phyloP scores from a whole-genome alignment of 1,140 invertebrate species.

The Bombyx mori region ASM3026992v2 NC_085132.1:11078501-11079000 shows the following conservation, averaged over 20 bases:
- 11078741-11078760: background rate
- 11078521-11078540: conserved; percentile 3
- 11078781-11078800: background rate
- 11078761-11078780: too few species aligned
- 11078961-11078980: conserved; percentile 70
- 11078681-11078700: too few species aligned
- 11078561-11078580: background rate
- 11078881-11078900: too few species aligned
- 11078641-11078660: background rate
- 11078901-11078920: conserved; percentile 40
- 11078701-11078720: too few species aligned
- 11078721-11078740: too few species aligned
- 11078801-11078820: conserved; percentile 16
- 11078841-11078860: background rate
- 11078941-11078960: conserved; percentile 72
- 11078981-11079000: conserved; percentile 73
- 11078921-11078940: conserved; percentile 76
- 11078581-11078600: background rate
- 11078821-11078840: conserved; percentile 13
- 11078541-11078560: background rate
- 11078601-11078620: background rate
- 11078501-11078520: conserved; percentile 5
- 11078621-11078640: background rate
- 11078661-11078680: background rate
- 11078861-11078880: too few species aligned